phyloP scores from a whole-genome alignment of 2,797 vertebrate genomes.

The Myiothlypis coronata region DNA sequence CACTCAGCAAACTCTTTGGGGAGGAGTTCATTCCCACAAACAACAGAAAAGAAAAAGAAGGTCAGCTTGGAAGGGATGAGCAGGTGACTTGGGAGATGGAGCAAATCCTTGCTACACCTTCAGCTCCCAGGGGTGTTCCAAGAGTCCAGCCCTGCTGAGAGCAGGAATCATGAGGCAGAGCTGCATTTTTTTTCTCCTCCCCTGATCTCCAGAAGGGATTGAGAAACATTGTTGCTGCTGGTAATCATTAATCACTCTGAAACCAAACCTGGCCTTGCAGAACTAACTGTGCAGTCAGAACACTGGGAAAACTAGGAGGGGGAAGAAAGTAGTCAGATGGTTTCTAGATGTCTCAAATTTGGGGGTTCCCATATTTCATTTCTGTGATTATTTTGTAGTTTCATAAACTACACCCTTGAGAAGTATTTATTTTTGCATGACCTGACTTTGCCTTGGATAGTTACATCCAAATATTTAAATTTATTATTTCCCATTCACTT shows the following conservation, averaged over 20 bases:
- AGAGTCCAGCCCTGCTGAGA: not conserved
- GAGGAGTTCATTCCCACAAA: not conserved
- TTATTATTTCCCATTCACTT: not conserved
- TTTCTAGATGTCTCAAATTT: not conserved
- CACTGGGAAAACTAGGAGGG: not conserved
- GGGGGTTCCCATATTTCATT: not conserved
- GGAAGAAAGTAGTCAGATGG: not conserved
- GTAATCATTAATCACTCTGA: constrained; percentile 39
- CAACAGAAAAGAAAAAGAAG: not conserved
- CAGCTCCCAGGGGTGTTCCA: not conserved
- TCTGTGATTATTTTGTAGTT: not conserved
- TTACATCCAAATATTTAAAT: not conserved
- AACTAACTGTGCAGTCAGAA: not conserved
- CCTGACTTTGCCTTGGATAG: not conserved
- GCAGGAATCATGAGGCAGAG: not conserved
- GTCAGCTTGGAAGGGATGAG: not conserved
- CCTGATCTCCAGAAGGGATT: not conserved
- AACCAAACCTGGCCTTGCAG: constrained; percentile 44
- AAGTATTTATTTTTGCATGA: not conserved
- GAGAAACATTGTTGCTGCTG: not conserved
- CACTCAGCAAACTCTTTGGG: not conserved
- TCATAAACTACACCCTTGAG: not conserved
- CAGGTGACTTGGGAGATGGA: not conserved
- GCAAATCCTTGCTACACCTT: not conserved
- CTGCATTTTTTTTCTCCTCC: not conserved